Conservation (phyloP, 2,113 vertebrate genomes). For the Oreotrochilus melanogaster region DNA sequence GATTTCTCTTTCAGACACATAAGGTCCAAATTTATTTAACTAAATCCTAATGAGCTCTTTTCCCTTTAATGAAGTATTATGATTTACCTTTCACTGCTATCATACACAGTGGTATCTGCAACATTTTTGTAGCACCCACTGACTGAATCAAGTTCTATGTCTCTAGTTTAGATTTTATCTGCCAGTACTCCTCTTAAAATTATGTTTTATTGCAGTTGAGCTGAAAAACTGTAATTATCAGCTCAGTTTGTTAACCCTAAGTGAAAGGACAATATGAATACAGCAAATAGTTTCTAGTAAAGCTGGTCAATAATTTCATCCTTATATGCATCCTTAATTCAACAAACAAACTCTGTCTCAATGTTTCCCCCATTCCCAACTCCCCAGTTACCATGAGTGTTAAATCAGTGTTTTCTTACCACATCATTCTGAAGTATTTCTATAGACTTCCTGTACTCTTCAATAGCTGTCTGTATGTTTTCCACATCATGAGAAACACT, state of each 20-base stretch:
- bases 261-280: neutral
- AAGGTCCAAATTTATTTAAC: neutral
- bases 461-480: slow-evolving; percentile 86
- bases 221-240: neutral
- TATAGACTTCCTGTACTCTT: slow-evolving; percentile 85
- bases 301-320: neutral
- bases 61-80: neutral
- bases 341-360: neutral
- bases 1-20: neutral
- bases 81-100: neutral
- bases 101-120: neutral
- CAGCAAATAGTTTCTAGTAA: neutral
- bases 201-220: neutral
- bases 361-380: neutral
- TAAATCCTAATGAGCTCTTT: neutral
- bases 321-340: neutral
- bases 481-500: slow-evolving; percentile 93
- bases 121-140: neutral
- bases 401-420: slow-evolving; percentile 80
- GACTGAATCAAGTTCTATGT: neutral
- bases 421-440: slow-evolving; percentile 78
- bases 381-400: neutral
- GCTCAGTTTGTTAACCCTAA: neutral
- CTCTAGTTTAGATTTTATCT: neutral
- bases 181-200: neutral